phyloP scores from a whole-genome alignment of 2,797 vertebrate genomes.

The Eutrigla gurnardus region DNA sequence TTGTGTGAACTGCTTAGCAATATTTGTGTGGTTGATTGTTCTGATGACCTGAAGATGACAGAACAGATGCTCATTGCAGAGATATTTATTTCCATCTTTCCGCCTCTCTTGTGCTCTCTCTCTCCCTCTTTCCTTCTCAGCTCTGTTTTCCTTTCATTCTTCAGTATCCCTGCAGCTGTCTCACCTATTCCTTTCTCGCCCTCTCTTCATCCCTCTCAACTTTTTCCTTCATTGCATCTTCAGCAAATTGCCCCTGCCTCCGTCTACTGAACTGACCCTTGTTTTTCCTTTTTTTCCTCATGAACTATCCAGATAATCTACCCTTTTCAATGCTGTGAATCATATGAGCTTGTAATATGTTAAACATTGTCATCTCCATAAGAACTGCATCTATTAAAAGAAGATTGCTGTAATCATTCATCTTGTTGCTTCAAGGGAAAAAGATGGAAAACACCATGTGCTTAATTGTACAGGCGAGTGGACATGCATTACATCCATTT shows the following conservation, averaged over 20 bases:
- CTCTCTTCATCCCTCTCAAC: slow-evolving; percentile 30
- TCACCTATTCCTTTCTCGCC: slow-evolving; percentile 17
- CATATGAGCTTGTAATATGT: slow-evolving; percentile 68
- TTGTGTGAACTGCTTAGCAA: slow-evolving; percentile 44
- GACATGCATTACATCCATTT: slow-evolving; percentile 52
- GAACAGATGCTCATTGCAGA: slow-evolving; percentile 59
- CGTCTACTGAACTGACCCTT: slow-evolving; percentile 8
- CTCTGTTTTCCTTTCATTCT: slow-evolving; percentile 43
- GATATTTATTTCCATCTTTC: slow-evolving; percentile 32
- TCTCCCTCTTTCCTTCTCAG: slow-evolving; percentile 28
- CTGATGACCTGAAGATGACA: slow-evolving; percentile 57
- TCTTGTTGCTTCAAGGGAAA: slow-evolving; percentile 60
- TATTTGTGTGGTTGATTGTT: slow-evolving; percentile 63
- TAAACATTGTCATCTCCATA: slow-evolving; percentile 62
- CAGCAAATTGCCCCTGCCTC: slow-evolving; percentile 10
- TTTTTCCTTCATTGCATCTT: slow-evolving; percentile 32
- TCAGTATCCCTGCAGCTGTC: slow-evolving; percentile 34
- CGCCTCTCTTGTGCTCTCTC: not conserved
- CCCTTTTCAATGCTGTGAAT: slow-evolving; percentile 51
- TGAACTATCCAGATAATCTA: slow-evolving; percentile 50
- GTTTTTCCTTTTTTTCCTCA: slow-evolving; percentile 21
- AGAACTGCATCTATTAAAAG: slow-evolving; percentile 71
- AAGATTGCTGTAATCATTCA: slow-evolving; percentile 60
- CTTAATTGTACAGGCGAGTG: slow-evolving; percentile 26
- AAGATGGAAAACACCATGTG: slow-evolving; percentile 1